These are phyloP conservation scores for Agriopis marginaria DNA, from an alignment of 2,888 invertebrate species.

Conservation along the genomic window DNA sequence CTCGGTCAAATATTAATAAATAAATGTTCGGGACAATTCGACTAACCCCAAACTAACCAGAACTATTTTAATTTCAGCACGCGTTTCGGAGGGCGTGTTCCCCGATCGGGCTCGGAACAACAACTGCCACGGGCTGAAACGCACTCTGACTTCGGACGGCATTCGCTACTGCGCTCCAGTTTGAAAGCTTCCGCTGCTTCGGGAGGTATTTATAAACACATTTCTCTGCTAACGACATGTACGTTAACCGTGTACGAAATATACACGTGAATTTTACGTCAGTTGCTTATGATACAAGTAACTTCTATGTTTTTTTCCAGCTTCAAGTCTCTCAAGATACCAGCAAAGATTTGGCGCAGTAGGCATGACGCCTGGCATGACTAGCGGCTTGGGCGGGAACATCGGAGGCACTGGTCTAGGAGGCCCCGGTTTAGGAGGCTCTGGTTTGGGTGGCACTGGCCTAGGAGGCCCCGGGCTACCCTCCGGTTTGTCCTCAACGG, in stretches of 20 bases:
- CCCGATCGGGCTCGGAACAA: slow-evolving; percentile 96
- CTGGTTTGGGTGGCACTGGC: slow-evolving; percentile 22
- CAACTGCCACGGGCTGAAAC: slow-evolving; percentile 94
- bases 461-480: slow-evolving; percentile 68
- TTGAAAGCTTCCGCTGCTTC: slow-evolving; percentile 88
- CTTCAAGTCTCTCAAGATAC: slow-evolving; percentile 87
- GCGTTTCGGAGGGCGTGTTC: slow-evolving; percentile 86
- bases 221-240: too few species aligned
- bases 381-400: slow-evolving; percentile 62
- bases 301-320: slow-evolving; percentile 52
- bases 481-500: slow-evolving; percentile 77
- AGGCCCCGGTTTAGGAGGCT: slow-evolving; percentile 65
- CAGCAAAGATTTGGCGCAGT: slow-evolving; percentile 87
- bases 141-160: slow-evolving; percentile 93
- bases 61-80: slow-evolving; percentile 54
- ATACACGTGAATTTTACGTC: background rate
- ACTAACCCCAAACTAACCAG: background rate
- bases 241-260: too few species aligned
- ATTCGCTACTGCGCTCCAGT: slow-evolving; percentile 93
- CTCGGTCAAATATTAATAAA: background rate
- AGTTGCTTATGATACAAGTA: background rate
- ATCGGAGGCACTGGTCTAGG: slow-evolving; percentile 44
- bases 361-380: slow-evolving; percentile 66
- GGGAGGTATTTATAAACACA: slow-evolving; percentile 58
- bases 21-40: too few species aligned